phyloP scores from a whole-genome alignment of 1,140 invertebrate genomes.

The Drosophila funebris region DNA sequence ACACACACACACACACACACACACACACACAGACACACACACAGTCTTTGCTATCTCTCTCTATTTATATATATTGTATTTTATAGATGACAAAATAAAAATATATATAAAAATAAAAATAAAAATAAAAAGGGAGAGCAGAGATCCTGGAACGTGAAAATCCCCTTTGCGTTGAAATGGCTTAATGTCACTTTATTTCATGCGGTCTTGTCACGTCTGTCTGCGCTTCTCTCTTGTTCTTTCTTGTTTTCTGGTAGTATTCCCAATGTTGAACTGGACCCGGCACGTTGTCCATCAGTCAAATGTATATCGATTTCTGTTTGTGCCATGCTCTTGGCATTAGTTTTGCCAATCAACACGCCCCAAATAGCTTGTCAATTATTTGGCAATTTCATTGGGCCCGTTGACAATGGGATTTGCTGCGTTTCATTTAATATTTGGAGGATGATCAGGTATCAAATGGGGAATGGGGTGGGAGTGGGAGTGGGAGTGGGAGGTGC shows the following conservation, averaged over 20 bases:
- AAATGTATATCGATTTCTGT: constrained; percentile 75
- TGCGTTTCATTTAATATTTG: constrained; percentile 78
- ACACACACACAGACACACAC: not conserved
- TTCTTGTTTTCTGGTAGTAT: constrained; percentile 6
- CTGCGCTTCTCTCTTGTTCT: constrained; percentile 39
- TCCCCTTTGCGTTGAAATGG: constrained; percentile 80
- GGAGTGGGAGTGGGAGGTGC: not conserved
- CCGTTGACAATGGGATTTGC: constrained; percentile 77
- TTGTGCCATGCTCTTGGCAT: constrained; percentile 55
- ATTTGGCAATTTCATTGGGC: constrained; percentile 77
- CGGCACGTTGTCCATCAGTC: constrained; percentile 69
- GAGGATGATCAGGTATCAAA: not conserved
- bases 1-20: too few species aligned
- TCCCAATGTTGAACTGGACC: constrained; percentile 34
- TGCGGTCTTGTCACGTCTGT: constrained; percentile 77
- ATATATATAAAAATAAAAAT: constrained; percentile 28
- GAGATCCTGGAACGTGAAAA: constrained; percentile 48
- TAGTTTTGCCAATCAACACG: constrained; percentile 80
- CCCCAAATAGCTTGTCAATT: constrained; percentile 80
- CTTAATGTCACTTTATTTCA: constrained; percentile 80
- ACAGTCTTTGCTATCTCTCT: too few species aligned
- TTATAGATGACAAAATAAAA: constrained; percentile 22
- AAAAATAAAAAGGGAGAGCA: constrained; percentile 29
- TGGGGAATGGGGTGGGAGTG: not conserved
- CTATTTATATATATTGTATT: constrained; percentile 38